Base-by-base conservation (phyloP, 2,888 invertebrate genomes). In the Limulus polyphemus region DNA sequence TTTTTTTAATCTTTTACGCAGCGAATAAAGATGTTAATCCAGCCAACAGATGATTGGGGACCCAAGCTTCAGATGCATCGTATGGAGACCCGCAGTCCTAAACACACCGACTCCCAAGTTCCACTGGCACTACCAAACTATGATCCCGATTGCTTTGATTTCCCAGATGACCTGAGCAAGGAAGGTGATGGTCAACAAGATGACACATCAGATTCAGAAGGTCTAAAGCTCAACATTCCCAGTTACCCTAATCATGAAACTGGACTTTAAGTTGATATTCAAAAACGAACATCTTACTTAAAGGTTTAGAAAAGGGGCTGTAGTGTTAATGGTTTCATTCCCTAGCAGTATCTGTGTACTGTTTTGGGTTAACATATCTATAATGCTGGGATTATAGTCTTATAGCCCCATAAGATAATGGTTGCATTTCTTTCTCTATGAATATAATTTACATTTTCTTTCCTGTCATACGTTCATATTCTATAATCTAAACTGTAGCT, bases 41-140 rank as follows among this genome's bases (percentile, higher is more conserved):
- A 71, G 58, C 72, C 75, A 2, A 70, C 72, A 13, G 70, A 71
- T 1, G 72, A 73, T 13, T 76, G 76, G 75, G 77, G 76, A 16
- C 76, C 75, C 2, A 72, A 71, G 62, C 63, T 71, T 13, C 69
- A 72, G 32, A 16, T 17, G 14, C 54, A 54, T n/a, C 54, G 54
- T 54, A 54, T 54, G 17, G 54, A 54, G 14, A 70, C 71, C 14
- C 70, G 71, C 58, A 62, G 66, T 49, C 71, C 71, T 11, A 72
- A 71, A 51, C 72, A 72, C 61, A 71, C 70, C 32, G 72, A 72
- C 52, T 71, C 71, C n/a, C 71, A 72, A 55, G 69, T 70, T 9
- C 70, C 70, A 11, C 56, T 70, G n/a, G 66, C 69, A 14, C 63
- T 67, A 49, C 66, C 67, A 5, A 68, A 68, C 55, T 67, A 68